A percentile compares a stretch with the other conserved stretches of the same genome.
phyloP scores from a whole-genome alignment of 2,113 vertebrate species.

The Noctilio leporinus region DNA sequence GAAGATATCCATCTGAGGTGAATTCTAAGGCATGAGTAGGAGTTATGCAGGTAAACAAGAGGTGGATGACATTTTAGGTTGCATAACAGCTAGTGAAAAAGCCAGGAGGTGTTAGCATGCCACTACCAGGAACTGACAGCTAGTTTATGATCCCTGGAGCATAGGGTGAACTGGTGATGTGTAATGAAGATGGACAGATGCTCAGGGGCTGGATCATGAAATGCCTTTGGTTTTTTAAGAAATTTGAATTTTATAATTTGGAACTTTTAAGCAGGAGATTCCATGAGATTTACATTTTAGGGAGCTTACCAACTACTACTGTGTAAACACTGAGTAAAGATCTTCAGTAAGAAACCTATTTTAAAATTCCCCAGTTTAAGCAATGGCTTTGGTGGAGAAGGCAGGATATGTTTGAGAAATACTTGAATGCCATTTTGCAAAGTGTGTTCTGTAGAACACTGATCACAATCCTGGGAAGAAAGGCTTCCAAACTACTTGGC shows the following conservation, averaged over 20 bases:
- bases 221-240: background rate
- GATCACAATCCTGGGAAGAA: background rate
- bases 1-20: background rate
- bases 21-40: background rate
- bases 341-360: background rate
- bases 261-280: background rate
- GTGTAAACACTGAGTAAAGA: background rate
- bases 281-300: background rate
- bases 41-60: background rate
- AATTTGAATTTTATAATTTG: background rate
- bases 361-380: background rate
- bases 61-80: background rate
- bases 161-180: background rate
- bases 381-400: background rate
- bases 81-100: background rate
- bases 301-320: background rate
- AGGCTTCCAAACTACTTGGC: background rate
- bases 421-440: background rate
- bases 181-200: background rate
- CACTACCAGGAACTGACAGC: background rate
- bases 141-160: background rate
- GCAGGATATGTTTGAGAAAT: background rate
- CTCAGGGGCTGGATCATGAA: background rate
- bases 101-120: background rate
- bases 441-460: background rate